phyloP scores from a whole-genome alignment of 2,888 invertebrate species.

The Apotomis capreana region DNA sequence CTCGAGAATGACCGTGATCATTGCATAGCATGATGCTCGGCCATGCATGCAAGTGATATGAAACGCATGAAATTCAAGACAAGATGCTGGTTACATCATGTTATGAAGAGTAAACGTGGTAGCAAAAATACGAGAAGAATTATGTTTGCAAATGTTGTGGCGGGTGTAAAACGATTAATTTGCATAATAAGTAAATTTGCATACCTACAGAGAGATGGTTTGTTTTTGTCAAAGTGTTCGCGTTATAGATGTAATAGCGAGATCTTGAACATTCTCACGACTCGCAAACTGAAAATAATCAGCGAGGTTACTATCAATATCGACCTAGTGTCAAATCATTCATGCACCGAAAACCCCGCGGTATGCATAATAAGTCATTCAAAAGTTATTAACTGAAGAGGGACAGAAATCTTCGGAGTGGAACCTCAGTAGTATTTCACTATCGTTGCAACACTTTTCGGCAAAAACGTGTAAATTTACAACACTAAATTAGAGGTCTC shows the following conservation, averaged over 20 bases:
- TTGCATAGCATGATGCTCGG: conserved; percentile 49
- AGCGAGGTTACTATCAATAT: no score
- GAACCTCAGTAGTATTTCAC: no score
- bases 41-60: conserved; percentile 50
- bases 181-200: not conserved
- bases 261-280: no score
- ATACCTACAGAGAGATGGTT: not conserved
- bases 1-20: conserved; percentile 45
- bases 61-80: conserved; percentile 44
- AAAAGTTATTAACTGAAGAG: no score
- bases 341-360: no score
- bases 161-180: conserved; percentile 1
- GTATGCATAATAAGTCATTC: no score
- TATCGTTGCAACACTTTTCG: no score
- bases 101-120: conserved; percentile 7
- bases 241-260: no score
- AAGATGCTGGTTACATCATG: conserved; percentile 29
- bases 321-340: no score
- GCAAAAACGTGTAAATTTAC: no score
- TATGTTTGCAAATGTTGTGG: not conserved
- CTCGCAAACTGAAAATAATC: no score
- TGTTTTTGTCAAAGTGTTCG: not conserved
- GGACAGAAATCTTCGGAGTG: no score
- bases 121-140: not conserved
- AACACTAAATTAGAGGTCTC: not conserved